Percentiles rank a stretch among this genome's conserved stretches.
These are phyloP conservation scores for Xestia c-nigrum DNA, from an alignment of 2,888 invertebrate genomes.

Conservation along the genomic window DNA sequence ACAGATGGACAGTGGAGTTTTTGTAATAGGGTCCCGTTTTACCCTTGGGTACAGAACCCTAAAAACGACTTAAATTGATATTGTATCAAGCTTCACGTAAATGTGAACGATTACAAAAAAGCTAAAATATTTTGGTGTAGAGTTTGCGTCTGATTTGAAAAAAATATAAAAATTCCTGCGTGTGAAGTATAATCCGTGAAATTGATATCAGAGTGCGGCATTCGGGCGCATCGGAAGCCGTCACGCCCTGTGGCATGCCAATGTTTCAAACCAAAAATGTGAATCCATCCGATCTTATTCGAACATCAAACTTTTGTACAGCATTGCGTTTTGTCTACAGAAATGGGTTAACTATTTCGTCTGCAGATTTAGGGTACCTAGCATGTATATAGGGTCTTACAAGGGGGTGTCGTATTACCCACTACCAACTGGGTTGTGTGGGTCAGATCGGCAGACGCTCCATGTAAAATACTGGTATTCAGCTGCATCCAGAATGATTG, in stretches of 20 bases:
- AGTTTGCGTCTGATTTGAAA: slow-evolving; percentile 11
- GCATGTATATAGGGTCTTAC: too few relatives aligned
- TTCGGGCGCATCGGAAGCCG: slow-evolving; percentile 38
- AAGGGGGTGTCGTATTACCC: too few relatives aligned
- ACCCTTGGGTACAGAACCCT: too few relatives aligned
- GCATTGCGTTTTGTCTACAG: not conserved
- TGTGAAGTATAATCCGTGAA: slow-evolving; percentile 67
- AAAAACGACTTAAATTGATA: not conserved
- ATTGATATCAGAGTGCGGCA: slow-evolving; percentile 61
- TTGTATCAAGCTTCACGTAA: not conserved
- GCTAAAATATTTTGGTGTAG: not conserved
- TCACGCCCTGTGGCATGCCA: slow-evolving; percentile 50
- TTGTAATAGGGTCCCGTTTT: too few relatives aligned
- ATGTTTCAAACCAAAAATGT: slow-evolving; percentile 50
- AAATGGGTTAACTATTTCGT: slow-evolving; percentile 16
- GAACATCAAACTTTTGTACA: slow-evolving; percentile 33
- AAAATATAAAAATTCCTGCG: slow-evolving; percentile 49
- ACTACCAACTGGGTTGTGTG: too few relatives aligned
- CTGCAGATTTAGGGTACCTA: not conserved
- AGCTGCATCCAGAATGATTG: too few relatives aligned
- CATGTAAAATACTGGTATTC: not conserved
- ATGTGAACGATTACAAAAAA: not conserved
- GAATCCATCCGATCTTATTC: slow-evolving; percentile 29
- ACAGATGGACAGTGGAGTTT: too few relatives aligned
- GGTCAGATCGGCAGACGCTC: too few relatives aligned